Percentiles rank a stretch among this genome's conserved stretches.
These are phyloP conservation scores for Venustaconcha ellipsiformis DNA, from an alignment of 1,140 invertebrate genomes.

Conservation along the genomic window DNA sequence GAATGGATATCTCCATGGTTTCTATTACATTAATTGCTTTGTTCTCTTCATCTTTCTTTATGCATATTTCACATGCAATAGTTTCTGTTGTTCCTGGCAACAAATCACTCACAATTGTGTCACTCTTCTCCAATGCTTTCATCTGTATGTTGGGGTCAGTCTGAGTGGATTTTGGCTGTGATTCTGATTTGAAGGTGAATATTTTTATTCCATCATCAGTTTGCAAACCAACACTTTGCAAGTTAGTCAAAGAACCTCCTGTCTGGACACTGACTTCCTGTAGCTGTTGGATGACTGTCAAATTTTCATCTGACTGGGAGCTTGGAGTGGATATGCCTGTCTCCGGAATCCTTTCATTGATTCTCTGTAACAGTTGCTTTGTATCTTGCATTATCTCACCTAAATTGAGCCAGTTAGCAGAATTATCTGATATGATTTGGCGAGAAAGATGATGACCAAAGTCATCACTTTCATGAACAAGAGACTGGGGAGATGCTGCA, in stretches of 20 bases:
- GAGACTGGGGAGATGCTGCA: slow-evolving; percentile 37
- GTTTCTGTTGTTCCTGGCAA: slow-evolving; percentile 3
- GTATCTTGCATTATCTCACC: slow-evolving; percentile 48
- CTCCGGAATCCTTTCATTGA: slow-evolving; percentile 36
- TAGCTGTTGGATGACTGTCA: slow-evolving; percentile 16
- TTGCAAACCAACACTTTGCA: slow-evolving; percentile 34
- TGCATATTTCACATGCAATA: neutral
- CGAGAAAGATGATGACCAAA: slow-evolving; percentile 16
- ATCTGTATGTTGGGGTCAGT: slow-evolving; percentile 12
- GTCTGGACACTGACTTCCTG: slow-evolving; percentile 45
- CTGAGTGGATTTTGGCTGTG: slow-evolving; percentile 11
- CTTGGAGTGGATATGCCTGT: slow-evolving; percentile 10
- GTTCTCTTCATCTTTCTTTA: neutral
- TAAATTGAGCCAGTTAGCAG: slow-evolving; percentile 45
- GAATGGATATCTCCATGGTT: slow-evolving; percentile 25
- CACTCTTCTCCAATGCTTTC: slow-evolving; percentile 6
- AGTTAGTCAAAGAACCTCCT: slow-evolving; percentile 35
- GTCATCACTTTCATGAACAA: slow-evolving; percentile 28
- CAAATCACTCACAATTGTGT: slow-evolving; percentile 14
- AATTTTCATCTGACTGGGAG: slow-evolving; percentile 18
- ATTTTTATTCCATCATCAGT: slow-evolving; percentile 32
- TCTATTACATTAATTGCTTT: slow-evolving; percentile 6
- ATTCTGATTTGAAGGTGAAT: neutral
- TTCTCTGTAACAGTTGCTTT: slow-evolving; percentile 38
- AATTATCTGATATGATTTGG: slow-evolving; percentile 32